Base-by-base conservation (phyloP, 1,140 invertebrate species). In the Lucilia sericata region DNA sequence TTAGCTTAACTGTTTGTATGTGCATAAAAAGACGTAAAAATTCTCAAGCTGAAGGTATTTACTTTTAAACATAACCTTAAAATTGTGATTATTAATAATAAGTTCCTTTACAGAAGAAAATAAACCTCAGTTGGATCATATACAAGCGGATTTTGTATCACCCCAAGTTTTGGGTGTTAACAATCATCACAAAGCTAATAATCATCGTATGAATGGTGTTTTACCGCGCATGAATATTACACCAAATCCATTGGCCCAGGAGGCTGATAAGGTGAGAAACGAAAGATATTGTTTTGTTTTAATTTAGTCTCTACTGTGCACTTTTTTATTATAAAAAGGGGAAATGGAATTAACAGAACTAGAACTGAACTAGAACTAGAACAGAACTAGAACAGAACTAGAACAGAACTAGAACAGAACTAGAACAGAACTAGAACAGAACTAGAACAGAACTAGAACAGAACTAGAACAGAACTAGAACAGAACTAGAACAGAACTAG, bases 201-300 rank as follows among this genome's bases (percentile, higher is more conserved):
- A 86, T 21, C 88, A 91, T 21, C 92, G 93, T 85, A 89, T 93
- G 0, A 95, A 95, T 85, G 94, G 94, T 74, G 92, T 93, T 84
- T 91, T 93, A 80, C 91, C 93, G 47, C 92, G 94, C 86, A 94
- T 95, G 86, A 95, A 94, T 84, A 95, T 95, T 85, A 95, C 94
- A 0, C 93, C 94, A 17, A 95, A 95, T 92, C 94, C 94, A 25
- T 88, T 95, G 60, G 94, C 94, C 14, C 94, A 94, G 85, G 92
- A 91, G 70, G 88, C 88, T n/a, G 90, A 91, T 36, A 91, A 91
- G 90, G 90, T 91, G 85, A 87, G 88, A 17, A 12, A 1, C 5
- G 42, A 42, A 30, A 30, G 25, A 42, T 42, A 42, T 42, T 7
- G 10, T 42, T 13, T 30, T 30, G 25, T 30, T 30, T 30, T 30